Percentiles rank a stretch among this genome's conserved stretches.
Conservation (phyloP, 2,888 invertebrate species). For the Callyntrura sp. region DNA sequence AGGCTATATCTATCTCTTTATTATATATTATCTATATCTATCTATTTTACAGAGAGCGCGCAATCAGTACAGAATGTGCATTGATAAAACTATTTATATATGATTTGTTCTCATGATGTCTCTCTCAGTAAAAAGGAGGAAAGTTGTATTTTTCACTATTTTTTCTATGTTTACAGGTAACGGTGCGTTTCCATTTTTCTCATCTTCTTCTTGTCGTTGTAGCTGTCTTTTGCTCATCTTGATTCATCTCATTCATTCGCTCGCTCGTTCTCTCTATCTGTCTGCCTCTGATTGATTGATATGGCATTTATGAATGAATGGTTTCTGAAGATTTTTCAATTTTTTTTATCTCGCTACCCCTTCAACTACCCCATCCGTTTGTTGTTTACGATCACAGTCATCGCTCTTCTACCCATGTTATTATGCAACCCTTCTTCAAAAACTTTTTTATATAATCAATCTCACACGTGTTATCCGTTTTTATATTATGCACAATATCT, state of each 20-base stretch:
- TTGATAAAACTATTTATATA: conserved; percentile 33
- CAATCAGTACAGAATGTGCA: conserved; percentile 21
- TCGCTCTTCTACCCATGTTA: conserved; percentile 19
- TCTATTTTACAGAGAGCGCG: not conserved
- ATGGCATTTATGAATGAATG: conserved; percentile 54
- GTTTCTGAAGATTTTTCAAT: conserved; percentile 50
- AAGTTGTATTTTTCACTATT: conserved; percentile 75
- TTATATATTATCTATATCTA: not conserved
- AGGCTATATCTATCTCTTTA: not conserved
- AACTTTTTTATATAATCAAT: not conserved
- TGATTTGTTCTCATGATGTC: not conserved
- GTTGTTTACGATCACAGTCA: conserved; percentile 24
- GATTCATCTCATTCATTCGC: conserved; percentile 75
- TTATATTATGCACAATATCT: conserved; percentile 27
- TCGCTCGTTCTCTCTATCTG: conserved; percentile 56
- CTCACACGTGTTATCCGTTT: conserved; percentile 39
- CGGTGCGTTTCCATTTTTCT: conserved; percentile 83
- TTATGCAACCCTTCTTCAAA: conserved; percentile 41
- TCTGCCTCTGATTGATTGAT: conserved; percentile 28
- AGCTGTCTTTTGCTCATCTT: conserved; percentile 80
- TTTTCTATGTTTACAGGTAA: conserved; percentile 81
- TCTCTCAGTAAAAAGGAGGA: conserved; percentile 41
- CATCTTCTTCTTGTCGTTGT: conserved; percentile 76
- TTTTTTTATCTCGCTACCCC: conserved; percentile 39
- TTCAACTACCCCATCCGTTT: conserved; percentile 28